A percentile compares a stretch with the other conserved stretches of the same genome.
These are phyloP conservation scores for Microctenopoma steveboyesi DNA, from an alignment of 2,797 vertebrate species.

Conservation along the genomic window DNA sequence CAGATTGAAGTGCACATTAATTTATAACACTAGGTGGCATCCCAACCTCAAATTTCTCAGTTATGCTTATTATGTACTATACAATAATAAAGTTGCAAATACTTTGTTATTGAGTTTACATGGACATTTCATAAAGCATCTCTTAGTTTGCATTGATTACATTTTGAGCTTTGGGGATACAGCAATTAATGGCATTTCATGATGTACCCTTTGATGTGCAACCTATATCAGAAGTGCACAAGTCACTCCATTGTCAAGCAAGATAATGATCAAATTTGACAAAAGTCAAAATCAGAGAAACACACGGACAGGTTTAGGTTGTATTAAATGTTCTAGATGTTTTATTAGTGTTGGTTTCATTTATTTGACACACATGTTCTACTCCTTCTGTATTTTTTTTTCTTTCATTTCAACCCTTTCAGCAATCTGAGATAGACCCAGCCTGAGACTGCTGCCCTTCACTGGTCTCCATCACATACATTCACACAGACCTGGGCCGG, in stretches of 20 bases:
- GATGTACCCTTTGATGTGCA: background rate
- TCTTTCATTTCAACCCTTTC: conserved; percentile 71
- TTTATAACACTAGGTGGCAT: conserved; percentile 66
- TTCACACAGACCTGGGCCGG: conserved; percentile 63
- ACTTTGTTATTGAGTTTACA: background rate
- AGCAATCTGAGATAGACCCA: conserved; percentile 76
- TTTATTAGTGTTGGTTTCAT: conserved; percentile 88
- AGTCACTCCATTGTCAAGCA: background rate
- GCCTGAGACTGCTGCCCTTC: conserved; percentile 70
- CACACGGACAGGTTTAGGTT: conserved; percentile 75
- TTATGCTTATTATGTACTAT: background rate
- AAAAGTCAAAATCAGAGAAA: conserved; percentile 41
- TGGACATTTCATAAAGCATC: background rate
- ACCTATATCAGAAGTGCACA: background rate
- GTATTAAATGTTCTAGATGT: conserved; percentile 91
- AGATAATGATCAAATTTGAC: background rate
- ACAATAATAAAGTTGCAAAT: background rate
- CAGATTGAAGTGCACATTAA: conserved; percentile 22
- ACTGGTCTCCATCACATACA: conserved; percentile 73
- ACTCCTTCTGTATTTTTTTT: conserved; percentile 67
- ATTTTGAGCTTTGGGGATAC: background rate
- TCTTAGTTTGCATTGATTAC: background rate
- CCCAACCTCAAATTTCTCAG: conserved; percentile 13
- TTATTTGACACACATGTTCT: conserved; percentile 84
- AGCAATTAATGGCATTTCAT: background rate